Evolutionary conservation across 2,888 invertebrate genomes (phyloP), one percentile per base, ranked within the genome.

Genomic region (Bembecia ichneumoniformis): DNA sequence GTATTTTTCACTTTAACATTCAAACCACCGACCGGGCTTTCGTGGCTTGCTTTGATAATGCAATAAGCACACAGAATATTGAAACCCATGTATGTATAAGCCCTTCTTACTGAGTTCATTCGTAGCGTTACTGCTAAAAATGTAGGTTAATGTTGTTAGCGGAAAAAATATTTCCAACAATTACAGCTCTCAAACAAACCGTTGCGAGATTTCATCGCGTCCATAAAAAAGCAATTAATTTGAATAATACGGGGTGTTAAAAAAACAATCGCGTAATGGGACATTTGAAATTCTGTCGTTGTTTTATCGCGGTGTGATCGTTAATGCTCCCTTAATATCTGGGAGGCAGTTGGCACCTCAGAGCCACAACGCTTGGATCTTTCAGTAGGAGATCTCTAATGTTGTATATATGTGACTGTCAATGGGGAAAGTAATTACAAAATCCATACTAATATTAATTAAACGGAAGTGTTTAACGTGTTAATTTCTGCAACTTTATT

Each of bases 211-310:
- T 68, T 60, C 65, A 57, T 51, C 60, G 58, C 58, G 56, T 52
- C 61, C 61, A 77, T 80, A 77, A 81, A 82, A 81, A 77, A 69
- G 72, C 71, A 76, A 81, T 80, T 81, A 82, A 79, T 79, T 80
- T 77, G 71, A 79, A 81, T 80, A 80, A 74, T 69, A 76, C 67
- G 58, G 40, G 16, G 43, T 47, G 35, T 15, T 36, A 48, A 56
- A 55, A 48, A 56, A 64, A 71, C 68, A 66, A 66, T 66, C 62
- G 58, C 59, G 62, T 66, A 71, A 76, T 68, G 67, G 66, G 52
- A 63, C 71, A 77, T 81, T 80, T 74, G 69, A 65, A 72, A 76
- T 77, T 79, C 79, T 67, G 71, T 60, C 72, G 63, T 64, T 67
- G 70, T 72, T 76, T 77, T 77, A 81, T 78, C 68, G 65, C 57